Conservation (phyloP, 2,113 vertebrate species). For the Hepsetus odoe region DNA sequence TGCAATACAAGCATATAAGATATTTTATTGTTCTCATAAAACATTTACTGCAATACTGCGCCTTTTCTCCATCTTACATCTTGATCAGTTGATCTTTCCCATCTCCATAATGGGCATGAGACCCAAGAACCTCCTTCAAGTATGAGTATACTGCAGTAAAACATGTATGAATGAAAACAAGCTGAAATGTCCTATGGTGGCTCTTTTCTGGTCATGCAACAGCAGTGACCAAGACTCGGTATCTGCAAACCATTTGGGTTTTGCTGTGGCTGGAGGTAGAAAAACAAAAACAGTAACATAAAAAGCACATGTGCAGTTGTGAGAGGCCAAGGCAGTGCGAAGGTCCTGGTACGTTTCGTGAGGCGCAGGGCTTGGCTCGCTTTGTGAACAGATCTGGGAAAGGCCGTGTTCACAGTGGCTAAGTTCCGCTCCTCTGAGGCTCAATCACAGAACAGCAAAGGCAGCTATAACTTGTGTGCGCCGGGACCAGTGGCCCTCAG, state of each 20-base stretch:
- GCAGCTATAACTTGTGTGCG: neutral
- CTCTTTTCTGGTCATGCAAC: neutral
- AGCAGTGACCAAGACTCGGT: neutral
- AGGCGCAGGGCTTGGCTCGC: constrained; percentile 84
- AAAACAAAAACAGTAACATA: neutral
- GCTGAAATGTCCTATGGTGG: neutral
- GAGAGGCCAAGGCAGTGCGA: neutral
- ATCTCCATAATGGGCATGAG: neutral
- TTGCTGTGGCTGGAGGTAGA: neutral
- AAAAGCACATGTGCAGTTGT: neutral
- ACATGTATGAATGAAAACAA: neutral
- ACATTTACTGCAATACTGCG: constrained; percentile 23
- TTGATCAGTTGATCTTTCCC: constrained; percentile 29
- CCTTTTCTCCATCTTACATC: constrained; percentile 24
- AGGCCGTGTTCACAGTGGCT: constrained; percentile 86
- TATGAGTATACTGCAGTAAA: neutral
- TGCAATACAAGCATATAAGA: neutral
- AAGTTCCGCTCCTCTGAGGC: constrained; percentile 83
- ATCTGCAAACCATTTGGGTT: constrained; percentile 2
- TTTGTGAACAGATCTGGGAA: constrained; percentile 83
- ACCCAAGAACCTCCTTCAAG: constrained; percentile 1
- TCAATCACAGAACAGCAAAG: constrained; percentile 12
- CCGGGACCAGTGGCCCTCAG: constrained; percentile 14
- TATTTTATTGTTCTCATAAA: constrained; percentile 46
- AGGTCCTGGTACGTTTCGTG: constrained; percentile 58